Conservation (phyloP, 2,888 invertebrate genomes). For the Neoaliturus tenellus region DNA sequence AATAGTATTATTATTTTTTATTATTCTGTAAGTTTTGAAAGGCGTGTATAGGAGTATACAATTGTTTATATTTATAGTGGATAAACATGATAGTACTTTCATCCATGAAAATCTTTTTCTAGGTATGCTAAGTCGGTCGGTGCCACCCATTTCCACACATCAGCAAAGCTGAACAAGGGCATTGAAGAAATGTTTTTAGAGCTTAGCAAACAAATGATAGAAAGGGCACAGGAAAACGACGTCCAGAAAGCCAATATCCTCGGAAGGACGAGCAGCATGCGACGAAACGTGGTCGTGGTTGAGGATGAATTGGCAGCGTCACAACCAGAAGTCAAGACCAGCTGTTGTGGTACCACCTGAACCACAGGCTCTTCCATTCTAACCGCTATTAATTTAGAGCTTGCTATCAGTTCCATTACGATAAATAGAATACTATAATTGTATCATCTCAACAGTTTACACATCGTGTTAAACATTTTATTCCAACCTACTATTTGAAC, state of each 20-base stretch:
- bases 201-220: constrained; percentile 86
- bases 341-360: constrained; percentile 70
- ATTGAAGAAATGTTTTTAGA: constrained; percentile 94
- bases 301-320: constrained; percentile 71
- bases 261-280: constrained; percentile 72
- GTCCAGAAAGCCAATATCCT: constrained; percentile 68
- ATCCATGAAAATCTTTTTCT: too few species aligned
- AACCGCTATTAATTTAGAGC: constrained; percentile 2
- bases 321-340: constrained; percentile 69
- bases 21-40: too few species aligned
- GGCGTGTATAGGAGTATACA: too few species aligned
- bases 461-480: neutral
- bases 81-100: too few species aligned
- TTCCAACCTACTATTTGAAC: neutral
- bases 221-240: constrained; percentile 70
- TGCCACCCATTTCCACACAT: constrained; percentile 94
- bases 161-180: constrained; percentile 94
- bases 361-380: neutral
- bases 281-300: constrained; percentile 73
- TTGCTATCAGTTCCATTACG: constrained; percentile 5
- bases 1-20: too few species aligned
- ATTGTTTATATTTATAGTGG: too few species aligned
- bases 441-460: neutral
- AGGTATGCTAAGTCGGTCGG: constrained; percentile 95
- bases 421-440: neutral